Base-by-base conservation (phyloP, 2,888 invertebrate genomes). In the Eupithecia inturbata region DNA sequence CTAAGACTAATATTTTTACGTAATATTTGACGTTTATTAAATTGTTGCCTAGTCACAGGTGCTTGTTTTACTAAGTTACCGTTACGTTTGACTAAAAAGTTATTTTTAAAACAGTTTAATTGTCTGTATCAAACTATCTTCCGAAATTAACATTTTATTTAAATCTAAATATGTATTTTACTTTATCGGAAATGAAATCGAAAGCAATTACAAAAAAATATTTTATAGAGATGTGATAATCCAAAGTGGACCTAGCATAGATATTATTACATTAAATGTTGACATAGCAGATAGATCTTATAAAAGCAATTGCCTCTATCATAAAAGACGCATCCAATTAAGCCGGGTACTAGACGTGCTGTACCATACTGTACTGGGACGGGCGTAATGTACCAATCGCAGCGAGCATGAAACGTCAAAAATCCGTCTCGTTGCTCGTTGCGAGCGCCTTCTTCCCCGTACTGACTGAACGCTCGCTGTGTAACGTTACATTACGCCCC, bases 1-100 rank as follows among this genome's bases (percentile, higher is more conserved):
- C 22, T 73, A 73, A 73, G 73, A 66, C 69, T 79, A 74, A 72
- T 36, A 73, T 73, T 73, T 73, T 71, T 45, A 62, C 28, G 62
- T 31, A 66, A 66, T 22, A 39, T 12, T 39, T 36, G 66, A 36
- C 31, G 26, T 31, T 28, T 16, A 31, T 36, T 12, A 39, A 66
- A 26, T 39, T 62, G 62, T 62, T 62, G 16, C 63, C 49, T 70
- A 36, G 63, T 70, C 63, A 16, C 31, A 63, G 70, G 63, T 70
- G 70, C 64, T 62, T 62, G 19, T 39, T 22, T 19, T 36, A n/a
- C n/a, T n/a, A n/a, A 31, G 5, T 5, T 31, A 39, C 22, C 19
- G 45, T 22, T 10, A 53, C 26, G 28, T 69, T 28, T 69, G 31
- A 22, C 26, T 41, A 26, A 64, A n/a, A 36, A 12, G 9, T 22